Evolutionary conservation across 2,113 vertebrate species (phyloP).

Genomic region (Rhinichthys klamathensis): DNA sequence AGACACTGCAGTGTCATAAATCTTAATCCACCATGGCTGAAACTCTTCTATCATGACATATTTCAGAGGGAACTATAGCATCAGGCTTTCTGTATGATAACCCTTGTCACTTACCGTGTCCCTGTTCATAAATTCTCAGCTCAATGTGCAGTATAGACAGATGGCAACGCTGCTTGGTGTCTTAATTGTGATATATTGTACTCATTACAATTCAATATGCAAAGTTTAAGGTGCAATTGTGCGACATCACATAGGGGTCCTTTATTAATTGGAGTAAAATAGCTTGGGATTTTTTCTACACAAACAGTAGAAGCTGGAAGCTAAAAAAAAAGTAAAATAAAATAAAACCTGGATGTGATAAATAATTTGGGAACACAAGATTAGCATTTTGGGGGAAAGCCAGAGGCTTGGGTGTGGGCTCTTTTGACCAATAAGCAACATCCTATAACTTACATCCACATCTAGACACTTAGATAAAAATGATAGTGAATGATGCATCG

Average conservation of each 20-base stretch:
- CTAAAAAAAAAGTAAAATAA: background rate
- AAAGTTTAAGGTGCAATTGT: conserved; percentile 26
- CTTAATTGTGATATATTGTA: conserved; percentile 54
- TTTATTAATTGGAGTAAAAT: conserved; percentile 34
- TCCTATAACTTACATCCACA: too few species aligned
- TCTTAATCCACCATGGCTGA: background rate
- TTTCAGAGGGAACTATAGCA: conserved; percentile 24
- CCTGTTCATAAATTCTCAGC: conserved; percentile 29
- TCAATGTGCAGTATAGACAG: conserved; percentile 33
- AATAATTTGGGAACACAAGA: background rate
- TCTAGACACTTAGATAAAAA: too few species aligned
- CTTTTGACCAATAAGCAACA: too few species aligned
- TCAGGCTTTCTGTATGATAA: conserved; percentile 16
- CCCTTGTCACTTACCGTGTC: conserved; percentile 25
- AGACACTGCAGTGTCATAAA: conserved; percentile 40
- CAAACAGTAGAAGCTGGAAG: background rate
- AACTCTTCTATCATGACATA: background rate
- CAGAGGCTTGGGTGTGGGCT: background rate
- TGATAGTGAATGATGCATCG: too few species aligned
- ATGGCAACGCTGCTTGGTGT: conserved; percentile 45
- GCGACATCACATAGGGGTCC: background rate
- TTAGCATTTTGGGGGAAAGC: background rate
- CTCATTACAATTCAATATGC: conserved; percentile 45
- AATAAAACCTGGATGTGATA: background rate
- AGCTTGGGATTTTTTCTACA: background rate